These are phyloP conservation scores for Cynoglossus semilaevis DNA, from an alignment of 2,113 vertebrate genomes.

Conservation along the genomic window DNA sequence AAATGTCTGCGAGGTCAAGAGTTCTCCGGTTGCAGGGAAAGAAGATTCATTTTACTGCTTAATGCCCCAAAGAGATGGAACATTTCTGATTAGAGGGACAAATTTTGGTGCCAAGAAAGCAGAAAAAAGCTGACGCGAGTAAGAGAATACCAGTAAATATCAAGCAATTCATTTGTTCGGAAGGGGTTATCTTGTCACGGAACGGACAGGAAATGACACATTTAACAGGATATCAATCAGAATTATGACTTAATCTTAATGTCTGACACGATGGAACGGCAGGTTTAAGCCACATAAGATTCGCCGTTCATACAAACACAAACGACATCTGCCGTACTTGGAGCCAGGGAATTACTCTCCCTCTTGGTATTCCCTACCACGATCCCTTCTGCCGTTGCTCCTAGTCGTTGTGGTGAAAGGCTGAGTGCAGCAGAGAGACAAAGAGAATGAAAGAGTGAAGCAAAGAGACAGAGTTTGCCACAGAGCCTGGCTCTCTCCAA, in stretches of 20 bases:
- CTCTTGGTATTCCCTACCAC: slow-evolving; percentile 39
- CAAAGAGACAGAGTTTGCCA: slow-evolving; percentile 41
- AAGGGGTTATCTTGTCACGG: slow-evolving; percentile 38
- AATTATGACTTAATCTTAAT: slow-evolving; percentile 30
- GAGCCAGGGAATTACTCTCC: slow-evolving; percentile 61
- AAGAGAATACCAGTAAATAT: slow-evolving; percentile 32
- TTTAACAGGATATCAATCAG: not conserved
- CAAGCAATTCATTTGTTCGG: slow-evolving; percentile 42
- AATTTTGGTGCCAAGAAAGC: slow-evolving; percentile 36
- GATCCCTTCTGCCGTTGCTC: slow-evolving; percentile 54
- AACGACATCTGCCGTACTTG: slow-evolving; percentile 68
- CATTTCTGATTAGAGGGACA: slow-evolving; percentile 51
- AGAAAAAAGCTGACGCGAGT: slow-evolving; percentile 23
- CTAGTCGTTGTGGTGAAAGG: slow-evolving; percentile 20
- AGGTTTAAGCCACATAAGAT: slow-evolving; percentile 43
- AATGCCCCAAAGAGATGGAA: slow-evolving; percentile 13
- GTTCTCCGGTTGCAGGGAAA: slow-evolving; percentile 20
- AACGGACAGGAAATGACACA: slow-evolving; percentile 40
- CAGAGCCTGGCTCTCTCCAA: slow-evolving; percentile 48
- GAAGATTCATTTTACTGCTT: slow-evolving; percentile 40
- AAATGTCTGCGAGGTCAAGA: slow-evolving; percentile 44
- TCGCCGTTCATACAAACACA: slow-evolving; percentile 62
- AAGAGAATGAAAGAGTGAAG: slow-evolving; percentile 34
- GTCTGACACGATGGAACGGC: slow-evolving; percentile 49
- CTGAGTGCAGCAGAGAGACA: slow-evolving; percentile 39